These are phyloP conservation scores for Tupaia chinensis DNA, from an alignment of 2,113 vertebrate genomes.

Conservation along the genomic window DNA sequence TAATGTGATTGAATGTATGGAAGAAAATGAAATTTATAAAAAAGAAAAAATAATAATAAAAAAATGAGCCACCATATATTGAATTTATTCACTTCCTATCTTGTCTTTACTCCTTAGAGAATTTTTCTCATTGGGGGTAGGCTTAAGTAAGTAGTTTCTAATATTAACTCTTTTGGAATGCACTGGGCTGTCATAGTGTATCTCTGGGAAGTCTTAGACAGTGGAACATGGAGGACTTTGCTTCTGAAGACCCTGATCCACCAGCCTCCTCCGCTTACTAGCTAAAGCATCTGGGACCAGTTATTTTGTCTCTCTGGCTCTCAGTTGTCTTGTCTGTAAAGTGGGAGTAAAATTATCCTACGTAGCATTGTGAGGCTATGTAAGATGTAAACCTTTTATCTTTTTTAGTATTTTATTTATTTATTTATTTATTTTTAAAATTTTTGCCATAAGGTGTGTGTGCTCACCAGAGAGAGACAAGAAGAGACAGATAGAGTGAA, in stretches of 20 bases:
- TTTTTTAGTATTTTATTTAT: no score
- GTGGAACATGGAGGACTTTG: background rate
- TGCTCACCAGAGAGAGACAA: no score
- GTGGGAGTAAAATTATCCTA: background rate
- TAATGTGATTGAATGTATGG: no score
- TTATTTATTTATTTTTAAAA: no score
- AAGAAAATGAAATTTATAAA: no score
- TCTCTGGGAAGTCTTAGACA: background rate
- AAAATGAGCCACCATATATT: background rate
- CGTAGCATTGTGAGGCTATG: background rate
- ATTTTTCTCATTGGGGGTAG: background rate
- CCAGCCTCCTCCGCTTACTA: background rate
- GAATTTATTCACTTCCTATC: background rate
- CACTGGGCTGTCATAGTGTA: accelerated
- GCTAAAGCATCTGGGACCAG: background rate
- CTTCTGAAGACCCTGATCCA: background rate
- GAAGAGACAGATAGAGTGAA: no score
- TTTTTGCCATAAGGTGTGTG: no score
- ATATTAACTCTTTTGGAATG: background rate
- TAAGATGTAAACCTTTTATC: background rate
- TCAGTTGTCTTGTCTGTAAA: background rate
- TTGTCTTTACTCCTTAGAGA: background rate
- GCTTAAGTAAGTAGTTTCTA: background rate
- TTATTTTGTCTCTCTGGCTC: background rate
- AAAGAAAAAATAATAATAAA: no score